Evolutionary conservation across 2,888 invertebrate genomes (phyloP).

Genomic region (Cephus rjabovi): DNA sequence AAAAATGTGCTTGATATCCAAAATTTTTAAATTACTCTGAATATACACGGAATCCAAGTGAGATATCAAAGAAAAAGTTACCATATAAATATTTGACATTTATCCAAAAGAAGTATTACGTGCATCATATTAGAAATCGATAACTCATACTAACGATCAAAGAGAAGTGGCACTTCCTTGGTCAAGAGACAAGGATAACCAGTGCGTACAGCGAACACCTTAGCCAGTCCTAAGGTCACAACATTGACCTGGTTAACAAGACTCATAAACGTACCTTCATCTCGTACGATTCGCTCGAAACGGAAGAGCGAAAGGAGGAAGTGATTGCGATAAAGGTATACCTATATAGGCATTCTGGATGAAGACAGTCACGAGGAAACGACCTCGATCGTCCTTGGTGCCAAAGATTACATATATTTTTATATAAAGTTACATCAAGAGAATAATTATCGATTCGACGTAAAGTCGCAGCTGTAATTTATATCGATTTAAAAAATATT

Average conservation of each 20-base stretch:
- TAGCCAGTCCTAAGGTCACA: slow-evolving; percentile 42
- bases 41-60: too few species aligned
- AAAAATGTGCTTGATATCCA: too few species aligned
- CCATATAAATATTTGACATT: too few species aligned
- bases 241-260: slow-evolving; percentile 58
- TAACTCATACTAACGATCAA: neutral
- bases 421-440: neutral
- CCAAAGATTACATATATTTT: neutral
- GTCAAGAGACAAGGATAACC: slow-evolving; percentile 51
- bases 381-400: neutral
- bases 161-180: neutral
- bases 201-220: slow-evolving; percentile 20
- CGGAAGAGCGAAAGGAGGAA: neutral
- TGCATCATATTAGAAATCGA: neutral
- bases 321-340: neutral
- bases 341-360: too few species aligned
- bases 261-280: slow-evolving; percentile 32
- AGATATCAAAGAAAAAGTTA: too few species aligned
- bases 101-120: too few species aligned
- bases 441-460: neutral
- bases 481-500: neutral
- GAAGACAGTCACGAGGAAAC: neutral
- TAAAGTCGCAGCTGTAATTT: neutral
- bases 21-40: too few species aligned
- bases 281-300: slow-evolving; percentile 17